phyloP scores from a whole-genome alignment of 1,140 invertebrate genomes.

The Musca vetustissima region DNA sequence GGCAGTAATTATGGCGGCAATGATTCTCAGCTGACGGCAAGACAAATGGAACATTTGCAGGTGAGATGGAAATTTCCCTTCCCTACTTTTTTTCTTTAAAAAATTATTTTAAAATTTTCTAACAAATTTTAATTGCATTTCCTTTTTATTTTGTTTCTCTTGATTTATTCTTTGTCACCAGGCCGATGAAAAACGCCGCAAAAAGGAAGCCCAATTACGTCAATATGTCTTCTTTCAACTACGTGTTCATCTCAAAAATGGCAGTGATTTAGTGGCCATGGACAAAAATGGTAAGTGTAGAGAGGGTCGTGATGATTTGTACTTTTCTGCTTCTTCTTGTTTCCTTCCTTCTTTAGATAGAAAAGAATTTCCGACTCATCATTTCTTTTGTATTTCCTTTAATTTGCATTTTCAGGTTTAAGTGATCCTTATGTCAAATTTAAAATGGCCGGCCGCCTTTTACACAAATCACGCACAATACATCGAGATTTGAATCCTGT shows the following conservation, averaged over 20 bases:
- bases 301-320: constrained; percentile 34
- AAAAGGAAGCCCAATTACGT: constrained; percentile 70
- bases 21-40: constrained; percentile 22
- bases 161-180: constrained; percentile 29
- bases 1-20: constrained; percentile 4
- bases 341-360: no score
- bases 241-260: constrained; percentile 82
- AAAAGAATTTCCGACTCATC: neutral
- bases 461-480: constrained; percentile 93
- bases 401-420: constrained; percentile 66
- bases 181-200: constrained; percentile 64
- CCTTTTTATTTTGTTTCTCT: neutral
- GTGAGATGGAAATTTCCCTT: constrained; percentile 31
- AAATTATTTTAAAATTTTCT: neutral
- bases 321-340: no score
- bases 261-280: constrained; percentile 86
- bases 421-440: constrained; percentile 99
- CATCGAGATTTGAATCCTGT: constrained; percentile 87
- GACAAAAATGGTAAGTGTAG: constrained; percentile 82
- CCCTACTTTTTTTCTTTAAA: neutral
- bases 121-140: constrained; percentile 13
- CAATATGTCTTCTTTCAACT: constrained; percentile 90
- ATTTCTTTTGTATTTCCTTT: neutral
- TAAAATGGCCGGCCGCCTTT: constrained; percentile 81
- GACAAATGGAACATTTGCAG: constrained; percentile 39